Evolutionary conservation across 2,113 vertebrate species (phyloP), one percentile per base, ranked within the genome.

Genomic region (Myanophis thanlyinensis): DNA sequence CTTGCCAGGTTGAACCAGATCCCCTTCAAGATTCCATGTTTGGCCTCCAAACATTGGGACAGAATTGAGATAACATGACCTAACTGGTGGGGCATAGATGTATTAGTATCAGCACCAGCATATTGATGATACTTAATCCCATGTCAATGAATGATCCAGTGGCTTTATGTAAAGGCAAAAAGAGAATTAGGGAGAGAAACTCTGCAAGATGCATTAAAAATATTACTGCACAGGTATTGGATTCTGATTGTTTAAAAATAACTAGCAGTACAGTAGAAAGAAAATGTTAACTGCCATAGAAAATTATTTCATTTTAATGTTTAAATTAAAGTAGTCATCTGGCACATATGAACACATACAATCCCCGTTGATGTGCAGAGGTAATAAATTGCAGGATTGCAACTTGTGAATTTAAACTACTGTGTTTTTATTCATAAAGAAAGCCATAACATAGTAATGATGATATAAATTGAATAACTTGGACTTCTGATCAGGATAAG

Each of bases 391-490:
- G 87, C 35, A 92, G 35, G 40, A 92, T 88, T 73, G 86, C 25
- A 92, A 87, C 18, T 62, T 53, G 35, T 89, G 59, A 92, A 92
- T 92, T 92, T 88, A 89, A 92, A 89, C 88, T 89, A 92, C 40
- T 2, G 5, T 52, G 46, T 87, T 80, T 92, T 80, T 88, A 47
- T 87, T 87, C 85, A 15, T n/a, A 18, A 80, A 67, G 91, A 89
- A 67, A 73, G 2, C 8, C 87, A 54, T 3, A 89, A 87, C 51
- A 53, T 89, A 47, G 35, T 92, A 88, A 89, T 80, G 49, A 54
- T 80, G 23, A 80, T 80, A 92, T 48, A 54, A 84, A 12, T 84
- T 88, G 51, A 80, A 52, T 40, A 92, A 51, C 15, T 92, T 35
- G 80, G 84, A 80, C 47, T 89, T 92, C 49, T 51, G 30, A n/a